Base-by-base conservation (phyloP, 2,113 vertebrate species). In the Catagonus wagneri region DNA sequence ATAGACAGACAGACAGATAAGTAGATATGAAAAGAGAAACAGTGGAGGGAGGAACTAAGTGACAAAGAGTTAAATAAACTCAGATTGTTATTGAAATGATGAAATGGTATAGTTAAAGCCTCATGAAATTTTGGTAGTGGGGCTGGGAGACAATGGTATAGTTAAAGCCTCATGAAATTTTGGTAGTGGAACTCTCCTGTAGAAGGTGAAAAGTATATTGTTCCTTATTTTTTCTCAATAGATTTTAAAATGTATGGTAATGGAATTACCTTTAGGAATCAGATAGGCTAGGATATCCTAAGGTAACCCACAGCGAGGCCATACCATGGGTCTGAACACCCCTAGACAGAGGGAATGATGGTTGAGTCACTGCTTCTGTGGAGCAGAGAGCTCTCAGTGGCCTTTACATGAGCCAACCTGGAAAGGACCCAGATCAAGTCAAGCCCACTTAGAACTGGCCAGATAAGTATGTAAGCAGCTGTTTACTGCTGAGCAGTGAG, bases 261-360 rank as follows among this genome's bases (percentile, higher is more conserved):
- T 20, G 22, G 32, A 52, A 36, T 25, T 50, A 56, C 11, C 34
- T n/a, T 5, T 56, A 44, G 52, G 60, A 58, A 17, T 58, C 19
- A 86, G 2, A 44, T 39, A 76, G 7, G 0, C n/a, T 50, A 58
- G 27, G 20, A 2, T n/a, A 19, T 66, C n/a, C 36, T 29, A 11
- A 4, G 4, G 1, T 54, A 56, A 75, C 4, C 50, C 2, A 34
- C 11, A 74, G 29, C 11, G 56, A 1, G 19, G 32, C 1, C 5
- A 11, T 32, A 52, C 36, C 1, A n/a, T 0, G 34, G 2, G 0
- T 66, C 80, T 12, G 84, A 10, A 32, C 10, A 10, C 68, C 29
- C 44, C 6, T 22, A n/a, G 61, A 54, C 25, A 19, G 15, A 58
- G 17, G 23, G 34, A 52, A 3, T 7, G 9, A 12, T 5, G 13